Conservation (phyloP, 2,113 vertebrate genomes). For the Alectura lathami region DNA sequence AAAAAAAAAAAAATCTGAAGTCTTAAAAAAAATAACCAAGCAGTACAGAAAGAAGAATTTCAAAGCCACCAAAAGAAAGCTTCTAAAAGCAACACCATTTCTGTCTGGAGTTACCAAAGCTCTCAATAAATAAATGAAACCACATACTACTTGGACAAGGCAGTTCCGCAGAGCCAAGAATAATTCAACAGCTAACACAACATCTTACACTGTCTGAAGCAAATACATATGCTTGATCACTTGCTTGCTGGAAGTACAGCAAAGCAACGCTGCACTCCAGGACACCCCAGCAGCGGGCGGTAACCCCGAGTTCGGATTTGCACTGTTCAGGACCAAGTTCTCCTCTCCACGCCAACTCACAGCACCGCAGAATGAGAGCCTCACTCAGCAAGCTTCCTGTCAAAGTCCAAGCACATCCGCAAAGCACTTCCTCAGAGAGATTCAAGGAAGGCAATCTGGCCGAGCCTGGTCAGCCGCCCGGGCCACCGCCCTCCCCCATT, state of each 20-base stretch:
- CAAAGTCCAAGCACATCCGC: neutral
- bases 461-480: neutral
- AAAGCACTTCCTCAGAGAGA: neutral
- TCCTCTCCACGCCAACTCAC: neutral
- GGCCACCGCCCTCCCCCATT: neutral
- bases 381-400: conserved; percentile 18
- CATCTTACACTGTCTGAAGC: neutral
- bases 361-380: neutral
- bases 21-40: neutral
- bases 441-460: neutral
- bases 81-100: neutral
- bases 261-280: neutral
- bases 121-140: neutral
- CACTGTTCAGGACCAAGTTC: neutral
- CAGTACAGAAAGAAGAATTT: neutral
- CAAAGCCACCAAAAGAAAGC: neutral
- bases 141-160: neutral
- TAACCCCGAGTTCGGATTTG: neutral
- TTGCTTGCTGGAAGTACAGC: neutral
- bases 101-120: neutral
- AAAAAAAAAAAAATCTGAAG: neutral
- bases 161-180: neutral
- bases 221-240: rapidly evolving
- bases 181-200: neutral
- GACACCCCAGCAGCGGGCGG: neutral